Evolutionary conservation across 1,140 invertebrate species (phyloP), one percentile per base, ranked within the genome.

Genomic region (Brachionus plicatilis): DNA sequence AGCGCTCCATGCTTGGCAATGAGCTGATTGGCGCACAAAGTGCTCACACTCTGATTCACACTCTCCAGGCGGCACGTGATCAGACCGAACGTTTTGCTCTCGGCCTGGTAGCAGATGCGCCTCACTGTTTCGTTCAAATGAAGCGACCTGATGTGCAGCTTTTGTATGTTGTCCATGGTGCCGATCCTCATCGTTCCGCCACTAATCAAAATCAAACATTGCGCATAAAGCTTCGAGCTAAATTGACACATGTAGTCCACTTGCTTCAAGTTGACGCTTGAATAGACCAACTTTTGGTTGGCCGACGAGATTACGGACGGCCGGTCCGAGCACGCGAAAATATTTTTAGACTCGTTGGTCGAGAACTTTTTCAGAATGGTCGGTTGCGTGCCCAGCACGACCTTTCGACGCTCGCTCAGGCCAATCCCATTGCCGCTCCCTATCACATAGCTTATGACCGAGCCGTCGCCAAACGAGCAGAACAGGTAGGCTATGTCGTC

Each of bases 271-370:
- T 99, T 99, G 1, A 99, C 97, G 91, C 99, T 99, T 27, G 96
- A 98, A 90, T 99, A 99, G 0, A 99, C 96, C 3, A 99, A 91
- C 90, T 99, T 99, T 88, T 98, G 95, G 91, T 99, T 99, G 8
- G 95, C 97, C 8, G 96, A 98, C 90, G 99, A 99, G 86, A 99
- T 98, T 2, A 99, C 97, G 0, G 97, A 98, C 0, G 97, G 97
- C 70, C 97, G 92, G 90, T 99, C 97, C 0, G 96, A 98, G 88
- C 97, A 99, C 11, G 96, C 97, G 91, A 99, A 99, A 3, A 99
- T 96, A 90, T 98, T 99, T 14, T 94, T 96, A 0, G 95, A 96
- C 8, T 95, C 94, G 65, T 95, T 91, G 3, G 96, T 96, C 20
- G 45, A 87, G 24, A 99, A 99, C 17, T 95, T 96, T 85, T 93